phyloP scores from a whole-genome alignment of 92 coral and sea anemone genomes.

The Zoanthus gigantus region DNA sequence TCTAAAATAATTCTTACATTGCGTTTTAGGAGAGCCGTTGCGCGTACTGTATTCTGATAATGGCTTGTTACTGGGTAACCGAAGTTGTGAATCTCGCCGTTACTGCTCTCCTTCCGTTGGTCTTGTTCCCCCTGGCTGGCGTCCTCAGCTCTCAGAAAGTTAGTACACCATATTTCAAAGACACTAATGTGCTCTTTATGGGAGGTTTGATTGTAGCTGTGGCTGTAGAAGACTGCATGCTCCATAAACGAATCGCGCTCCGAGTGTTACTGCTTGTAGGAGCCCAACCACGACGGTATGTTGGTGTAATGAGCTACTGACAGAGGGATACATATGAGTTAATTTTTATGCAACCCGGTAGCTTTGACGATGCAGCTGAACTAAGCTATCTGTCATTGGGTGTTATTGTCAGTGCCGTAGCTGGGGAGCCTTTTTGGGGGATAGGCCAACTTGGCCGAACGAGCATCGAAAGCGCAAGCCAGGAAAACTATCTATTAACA shows the following conservation, averaged over 20 bases:
- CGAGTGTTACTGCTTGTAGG: conserved; percentile 72
- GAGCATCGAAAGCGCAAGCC: no score
- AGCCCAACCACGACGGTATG: conserved; percentile 77
- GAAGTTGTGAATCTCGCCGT: conserved; percentile 82
- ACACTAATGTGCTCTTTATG: conserved; percentile 81
- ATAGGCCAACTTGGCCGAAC: no score
- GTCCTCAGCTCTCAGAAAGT: conserved; percentile 77
- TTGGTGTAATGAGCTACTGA: no score
- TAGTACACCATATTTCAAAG: conserved; percentile 87
- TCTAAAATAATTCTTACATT: no score
- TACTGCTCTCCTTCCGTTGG: conserved; percentile 80
- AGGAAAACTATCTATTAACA: no score
- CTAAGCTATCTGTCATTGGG: no score
- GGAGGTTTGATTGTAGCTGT: conserved; percentile 90
- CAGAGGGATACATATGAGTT: no score
- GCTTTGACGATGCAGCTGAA: no score
- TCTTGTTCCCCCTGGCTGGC: conserved; percentile 80
- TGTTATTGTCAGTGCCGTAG: no score
- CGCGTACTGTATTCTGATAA: conserved; percentile 77
- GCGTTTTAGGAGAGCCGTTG: conserved; percentile 68
- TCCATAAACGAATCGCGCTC: conserved; percentile 83
- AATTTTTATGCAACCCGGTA: no score
- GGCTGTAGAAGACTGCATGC: conserved; percentile 88
- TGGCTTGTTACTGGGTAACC: conserved; percentile 86
- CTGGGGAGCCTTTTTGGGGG: no score